Conservation (phyloP, 2,113 vertebrate genomes). For the Hymenochirus boettgeri region DNA sequence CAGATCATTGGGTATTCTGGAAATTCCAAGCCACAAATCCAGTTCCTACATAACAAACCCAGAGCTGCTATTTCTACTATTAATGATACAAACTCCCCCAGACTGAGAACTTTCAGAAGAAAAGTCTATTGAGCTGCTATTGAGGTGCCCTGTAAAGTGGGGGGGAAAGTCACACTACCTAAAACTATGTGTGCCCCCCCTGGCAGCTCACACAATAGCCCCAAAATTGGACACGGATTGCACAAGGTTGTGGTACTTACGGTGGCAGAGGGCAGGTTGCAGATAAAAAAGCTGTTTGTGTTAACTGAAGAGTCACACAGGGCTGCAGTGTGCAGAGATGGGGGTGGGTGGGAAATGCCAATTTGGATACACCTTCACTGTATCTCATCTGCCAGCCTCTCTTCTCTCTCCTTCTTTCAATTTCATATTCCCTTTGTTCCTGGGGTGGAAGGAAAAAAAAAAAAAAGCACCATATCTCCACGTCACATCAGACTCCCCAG, state of each 20-base stretch:
- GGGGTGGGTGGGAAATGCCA: constrained; percentile 73
- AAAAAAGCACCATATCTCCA: constrained; percentile 69
- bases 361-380: constrained; percentile 81
- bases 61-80: no score
- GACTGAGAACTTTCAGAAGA: no score
- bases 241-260: constrained; percentile 91
- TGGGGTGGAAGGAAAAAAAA: constrained; percentile 52
- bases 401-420: constrained; percentile 79
- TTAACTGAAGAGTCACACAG: constrained; percentile 86
- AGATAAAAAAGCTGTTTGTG: constrained; percentile 84
- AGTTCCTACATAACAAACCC: no score
- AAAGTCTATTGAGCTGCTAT: no score
- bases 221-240: no score
- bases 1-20: no score
- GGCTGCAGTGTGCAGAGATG: constrained; percentile 78
- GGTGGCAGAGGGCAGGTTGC: constrained; percentile 87
- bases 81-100: no score
- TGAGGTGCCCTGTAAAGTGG: no score
- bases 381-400: constrained; percentile 82
- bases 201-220: no score
- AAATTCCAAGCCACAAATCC: no score
- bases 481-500: constrained; percentile 81
- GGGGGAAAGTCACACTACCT: no score
- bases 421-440: constrained; percentile 85
- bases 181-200: no score